A percentile compares a stretch with the other conserved stretches of the same genome.
Conservation (phyloP, 2,113 vertebrate species). For the Climacteris rufus region DNA sequence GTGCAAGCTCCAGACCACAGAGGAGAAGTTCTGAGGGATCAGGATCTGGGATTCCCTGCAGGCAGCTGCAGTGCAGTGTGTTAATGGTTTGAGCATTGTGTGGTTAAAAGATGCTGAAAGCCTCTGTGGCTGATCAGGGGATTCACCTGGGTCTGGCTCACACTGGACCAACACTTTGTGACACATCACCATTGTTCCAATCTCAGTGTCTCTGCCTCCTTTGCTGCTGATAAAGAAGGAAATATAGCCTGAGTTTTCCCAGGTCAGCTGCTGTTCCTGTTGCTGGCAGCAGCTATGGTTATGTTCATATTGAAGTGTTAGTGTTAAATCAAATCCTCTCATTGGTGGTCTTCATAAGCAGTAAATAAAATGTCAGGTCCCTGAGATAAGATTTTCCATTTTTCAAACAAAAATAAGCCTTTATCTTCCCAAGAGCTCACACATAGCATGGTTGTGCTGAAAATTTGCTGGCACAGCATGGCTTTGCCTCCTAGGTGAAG, state of each 20-base stretch:
- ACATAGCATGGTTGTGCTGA: background rate
- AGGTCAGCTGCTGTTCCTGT: background rate
- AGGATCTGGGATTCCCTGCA: background rate
- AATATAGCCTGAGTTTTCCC: background rate
- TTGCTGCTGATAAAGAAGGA: background rate
- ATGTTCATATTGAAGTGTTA: background rate
- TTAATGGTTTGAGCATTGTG: fast-evolving
- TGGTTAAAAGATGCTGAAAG: background rate
- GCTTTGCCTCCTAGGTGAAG: background rate
- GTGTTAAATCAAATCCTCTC: background rate
- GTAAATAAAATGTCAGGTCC: background rate
- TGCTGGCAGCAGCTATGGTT: background rate
- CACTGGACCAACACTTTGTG: background rate
- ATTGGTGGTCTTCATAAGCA: background rate
- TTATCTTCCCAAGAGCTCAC: background rate
- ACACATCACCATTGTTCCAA: background rate
- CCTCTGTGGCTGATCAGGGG: background rate
- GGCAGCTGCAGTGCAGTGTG: background rate
- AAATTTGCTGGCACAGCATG: background rate
- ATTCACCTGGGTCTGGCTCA: background rate
- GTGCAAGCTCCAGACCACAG: background rate
- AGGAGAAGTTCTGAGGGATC: background rate
- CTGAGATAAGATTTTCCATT: background rate
- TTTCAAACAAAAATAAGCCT: background rate
- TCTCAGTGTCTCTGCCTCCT: background rate